These are phyloP conservation scores for Xyrichtys novacula DNA, from an alignment of 2,797 vertebrate genomes.

Conservation along the genomic window DNA sequence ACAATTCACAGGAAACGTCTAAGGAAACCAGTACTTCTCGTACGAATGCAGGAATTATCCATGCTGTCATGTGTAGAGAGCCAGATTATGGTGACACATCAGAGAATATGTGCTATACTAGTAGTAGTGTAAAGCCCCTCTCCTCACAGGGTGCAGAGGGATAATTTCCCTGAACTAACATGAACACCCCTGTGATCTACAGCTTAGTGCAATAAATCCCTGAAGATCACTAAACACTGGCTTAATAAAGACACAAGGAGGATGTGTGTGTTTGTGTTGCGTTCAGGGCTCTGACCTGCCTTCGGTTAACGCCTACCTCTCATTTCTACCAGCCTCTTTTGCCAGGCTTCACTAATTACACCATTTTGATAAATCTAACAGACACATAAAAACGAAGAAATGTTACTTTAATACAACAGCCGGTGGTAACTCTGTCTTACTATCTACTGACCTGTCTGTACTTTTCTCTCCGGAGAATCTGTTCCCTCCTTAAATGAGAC, in stretches of 20 bases:
- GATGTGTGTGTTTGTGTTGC: conserved; percentile 4
- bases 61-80: conserved; percentile 30
- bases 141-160: conserved; percentile 1
- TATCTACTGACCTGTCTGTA: neutral
- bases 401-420: neutral
- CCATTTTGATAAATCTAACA: neutral
- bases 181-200: neutral
- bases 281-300: conserved; percentile 39
- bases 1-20: conserved; percentile 3
- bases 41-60: conserved; percentile 20
- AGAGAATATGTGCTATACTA: conserved; percentile 41
- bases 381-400: neutral
- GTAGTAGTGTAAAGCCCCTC: conserved; percentile 12
- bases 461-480: conserved; percentile 9
- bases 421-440: neutral
- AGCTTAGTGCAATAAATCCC: neutral
- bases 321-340: conserved; percentile 16
- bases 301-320: conserved; percentile 45
- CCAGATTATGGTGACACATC: conserved; percentile 44
- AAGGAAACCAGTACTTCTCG: conserved; percentile 32
- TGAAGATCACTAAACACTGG: conserved; percentile 6
- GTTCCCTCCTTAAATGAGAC: conserved; percentile 2
- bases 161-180: conserved; percentile 18
- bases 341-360: neutral
- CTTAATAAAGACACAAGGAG: conserved; percentile 1